Evolutionary conservation across 2,888 invertebrate species (phyloP), one percentile per base, ranked within the genome.

Genomic region (Leptinotarsa juncta): DNA sequence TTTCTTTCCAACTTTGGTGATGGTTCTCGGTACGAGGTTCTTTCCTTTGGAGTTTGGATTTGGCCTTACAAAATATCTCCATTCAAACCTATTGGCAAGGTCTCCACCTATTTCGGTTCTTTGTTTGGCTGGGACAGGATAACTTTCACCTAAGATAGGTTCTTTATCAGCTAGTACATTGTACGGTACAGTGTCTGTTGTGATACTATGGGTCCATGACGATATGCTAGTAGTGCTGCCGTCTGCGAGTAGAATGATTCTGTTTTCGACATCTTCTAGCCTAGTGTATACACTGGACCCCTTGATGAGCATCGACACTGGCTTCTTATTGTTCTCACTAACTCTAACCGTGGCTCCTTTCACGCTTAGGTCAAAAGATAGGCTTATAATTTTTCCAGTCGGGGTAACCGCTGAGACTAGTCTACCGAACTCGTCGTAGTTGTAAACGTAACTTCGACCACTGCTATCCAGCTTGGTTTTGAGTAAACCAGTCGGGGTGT

Each of bases 371-470:
- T 97, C 97, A 84, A 97, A 97, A 4, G 94, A 93, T 0, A 97
- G 88, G 76, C 94, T 94, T 71, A 97, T 96, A 20, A 97, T 94
- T 88, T 97, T 94, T 7, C 98, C 98, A n/a, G 97, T 98, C 0
- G 98, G 98, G 7, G 97, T 97, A 0, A 97, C 95, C 1, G 97
- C 96, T 15, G 95, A 94, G 2, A 95, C 96, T 1, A 98, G 89
- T 73, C 98, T 92, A 2, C 98, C 98, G 84, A 97, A 97, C 85
- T 96, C 96, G 85, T 98, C 97, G 84, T 98, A 98, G 84, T 96
- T 95, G 87, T 98, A 98, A 23, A 97, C 95, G 85, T 96, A 96
- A 81, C 96, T 96, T 79, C 97, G 90, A 2, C 97, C 97, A 2
- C 96, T 96, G 77, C 96, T 95, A 84, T 97, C 97, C 16, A 96